phyloP scores from a whole-genome alignment of 2,888 invertebrate species.

The Ornithoptera priamus region DNA sequence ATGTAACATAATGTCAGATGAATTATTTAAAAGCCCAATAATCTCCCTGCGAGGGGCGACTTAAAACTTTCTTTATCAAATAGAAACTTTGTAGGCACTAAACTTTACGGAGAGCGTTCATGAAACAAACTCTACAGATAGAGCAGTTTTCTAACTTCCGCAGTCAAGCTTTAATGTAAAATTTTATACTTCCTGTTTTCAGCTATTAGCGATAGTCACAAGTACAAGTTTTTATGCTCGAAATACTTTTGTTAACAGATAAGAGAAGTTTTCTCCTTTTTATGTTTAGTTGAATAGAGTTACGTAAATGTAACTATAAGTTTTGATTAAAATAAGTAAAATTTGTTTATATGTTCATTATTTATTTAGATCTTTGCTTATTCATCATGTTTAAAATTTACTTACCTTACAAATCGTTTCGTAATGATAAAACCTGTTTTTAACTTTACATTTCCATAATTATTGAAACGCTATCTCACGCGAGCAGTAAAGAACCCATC shows the following conservation, averaged over 20 bases:
- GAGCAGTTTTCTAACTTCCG: constrained; percentile 40
- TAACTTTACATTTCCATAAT: no score
- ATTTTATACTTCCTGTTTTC: constrained; percentile 27
- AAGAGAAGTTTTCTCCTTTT: not conserved
- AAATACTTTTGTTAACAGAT: constrained; percentile 11
- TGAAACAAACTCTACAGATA: constrained; percentile 41
- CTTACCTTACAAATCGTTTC: no score
- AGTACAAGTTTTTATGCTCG: constrained; percentile 10
- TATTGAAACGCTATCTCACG: no score
- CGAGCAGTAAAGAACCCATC: no score
- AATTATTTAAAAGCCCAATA: constrained; percentile 38
- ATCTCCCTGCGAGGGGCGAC: constrained; percentile 38
- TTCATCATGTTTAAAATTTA: no score
- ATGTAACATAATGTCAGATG: constrained; percentile 36
- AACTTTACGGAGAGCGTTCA: constrained; percentile 44
- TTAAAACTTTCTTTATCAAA: constrained; percentile 53
- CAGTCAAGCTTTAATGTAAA: constrained; percentile 35
- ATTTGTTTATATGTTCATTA: no score
- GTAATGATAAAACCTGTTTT: no score
- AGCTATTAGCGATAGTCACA: constrained; percentile 13
- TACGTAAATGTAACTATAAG: not conserved
- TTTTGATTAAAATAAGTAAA: no score
- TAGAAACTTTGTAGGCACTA: constrained; percentile 49
- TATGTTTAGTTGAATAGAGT: not conserved
- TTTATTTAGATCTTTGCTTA: no score